Percentiles rank a stretch among this genome's conserved stretches.
Evolutionary conservation across 2,113 vertebrate species (phyloP).

Genomic region (Daboia siamensis): DNA sequence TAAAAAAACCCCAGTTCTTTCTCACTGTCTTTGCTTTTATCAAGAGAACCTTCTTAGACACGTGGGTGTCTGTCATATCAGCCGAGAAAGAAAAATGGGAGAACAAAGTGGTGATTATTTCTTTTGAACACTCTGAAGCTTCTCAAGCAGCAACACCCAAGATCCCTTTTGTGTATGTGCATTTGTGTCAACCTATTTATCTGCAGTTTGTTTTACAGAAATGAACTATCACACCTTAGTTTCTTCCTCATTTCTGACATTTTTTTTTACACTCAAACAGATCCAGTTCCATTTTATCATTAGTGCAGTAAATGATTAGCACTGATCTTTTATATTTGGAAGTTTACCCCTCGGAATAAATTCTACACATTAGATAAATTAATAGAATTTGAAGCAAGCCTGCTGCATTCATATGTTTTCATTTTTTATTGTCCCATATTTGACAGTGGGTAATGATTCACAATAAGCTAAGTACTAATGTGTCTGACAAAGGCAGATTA

Average conservation of each 20-base stretch:
- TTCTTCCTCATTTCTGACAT: conserved; percentile 8
- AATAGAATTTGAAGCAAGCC: background rate
- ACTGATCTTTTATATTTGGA: background rate
- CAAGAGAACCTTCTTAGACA: background rate
- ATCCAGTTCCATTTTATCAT: background rate
- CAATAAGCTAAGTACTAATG: conserved; percentile 6
- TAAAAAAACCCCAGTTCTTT: background rate
- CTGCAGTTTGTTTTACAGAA: conserved; percentile 16
- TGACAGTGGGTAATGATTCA: conserved; percentile 22
- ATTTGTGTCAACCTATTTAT: conserved; percentile 5
- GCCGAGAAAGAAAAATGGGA: conserved; percentile 1
- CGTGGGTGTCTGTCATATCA: conserved; percentile 7
- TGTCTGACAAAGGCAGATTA: conserved; percentile 21
- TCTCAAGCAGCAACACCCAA: background rate
- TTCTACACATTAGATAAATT: conserved; percentile 20
- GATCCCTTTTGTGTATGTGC: background rate
- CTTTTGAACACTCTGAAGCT: conserved; percentile 23
- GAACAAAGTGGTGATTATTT: conserved; percentile 35
- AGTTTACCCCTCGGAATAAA: background rate
- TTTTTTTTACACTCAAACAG: background rate
- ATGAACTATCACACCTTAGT: conserved; percentile 1
- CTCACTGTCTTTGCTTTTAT: background rate
- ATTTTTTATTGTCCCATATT: conserved; percentile 10
- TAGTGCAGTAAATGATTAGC: background rate
- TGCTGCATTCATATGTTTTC: conserved; percentile 12